A percentile compares a stretch with the other conserved stretches of the same genome.
Evolutionary conservation across 2,797 vertebrate genomes (phyloP).

Genomic region (Leptoclinus maculatus): DNA sequence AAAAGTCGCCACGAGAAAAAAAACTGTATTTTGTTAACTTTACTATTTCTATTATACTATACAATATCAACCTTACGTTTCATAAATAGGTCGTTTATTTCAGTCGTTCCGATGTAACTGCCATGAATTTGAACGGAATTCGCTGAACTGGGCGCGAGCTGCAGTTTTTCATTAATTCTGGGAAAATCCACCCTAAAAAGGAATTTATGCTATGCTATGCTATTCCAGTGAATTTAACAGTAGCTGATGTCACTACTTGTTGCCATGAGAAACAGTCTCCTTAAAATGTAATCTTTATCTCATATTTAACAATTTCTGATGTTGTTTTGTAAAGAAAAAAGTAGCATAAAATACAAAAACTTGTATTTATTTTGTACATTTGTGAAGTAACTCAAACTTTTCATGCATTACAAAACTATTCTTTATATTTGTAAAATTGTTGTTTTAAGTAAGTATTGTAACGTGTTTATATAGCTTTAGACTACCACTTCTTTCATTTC

Average conservation of each 20-base stretch:
- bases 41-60: fast-evolving
- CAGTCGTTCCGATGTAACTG: fast-evolving
- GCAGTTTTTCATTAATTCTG: neutral
- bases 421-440: neutral
- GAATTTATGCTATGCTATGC: neutral
- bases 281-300: neutral
- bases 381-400: neutral
- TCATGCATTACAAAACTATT: fast-evolving
- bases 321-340: neutral
- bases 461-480: neutral
- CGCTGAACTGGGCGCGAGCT: neutral
- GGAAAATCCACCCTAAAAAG: conserved; percentile 31
- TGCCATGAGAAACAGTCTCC: neutral
- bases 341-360: neutral
- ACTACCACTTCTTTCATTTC: neutral
- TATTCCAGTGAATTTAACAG: neutral
- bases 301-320: neutral
- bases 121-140: neutral
- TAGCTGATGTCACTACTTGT: neutral
- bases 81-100: fast-evolving
- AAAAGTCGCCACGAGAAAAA: fast-evolving
- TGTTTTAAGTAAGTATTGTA: no score
- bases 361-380: neutral
- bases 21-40: neutral
- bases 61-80: fast-evolving